Conservation (phyloP, 2,797 vertebrate species). For the Hybognathus amarus region DNA sequence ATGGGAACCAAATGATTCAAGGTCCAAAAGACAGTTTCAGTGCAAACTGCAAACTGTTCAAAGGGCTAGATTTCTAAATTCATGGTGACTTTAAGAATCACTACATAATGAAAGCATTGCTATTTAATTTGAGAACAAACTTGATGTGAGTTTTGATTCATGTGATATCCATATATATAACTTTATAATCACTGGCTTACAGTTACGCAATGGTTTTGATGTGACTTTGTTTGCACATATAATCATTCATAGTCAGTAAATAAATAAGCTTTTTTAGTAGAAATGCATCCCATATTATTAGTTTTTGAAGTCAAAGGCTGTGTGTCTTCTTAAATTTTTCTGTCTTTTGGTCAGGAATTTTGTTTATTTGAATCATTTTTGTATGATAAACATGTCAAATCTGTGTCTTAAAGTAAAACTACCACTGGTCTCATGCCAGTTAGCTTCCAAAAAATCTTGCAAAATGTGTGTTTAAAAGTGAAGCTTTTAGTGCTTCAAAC, state of each 20-base stretch:
- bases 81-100: neutral
- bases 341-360: neutral
- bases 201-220: too few relatives aligned
- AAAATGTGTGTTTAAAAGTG: neutral
- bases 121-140: neutral
- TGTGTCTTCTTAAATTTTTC: neutral
- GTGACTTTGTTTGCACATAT: too few relatives aligned
- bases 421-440: neutral
- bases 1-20: too few relatives aligned
- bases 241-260: neutral
- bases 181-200: too few relatives aligned
- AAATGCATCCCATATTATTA: neutral
- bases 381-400: neutral
- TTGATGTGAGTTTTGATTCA: too few relatives aligned
- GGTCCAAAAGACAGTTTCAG: too few relatives aligned
- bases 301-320: neutral
- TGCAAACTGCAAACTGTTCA: too few relatives aligned
- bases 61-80: neutral
- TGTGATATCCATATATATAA: too few relatives aligned
- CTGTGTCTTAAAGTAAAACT: neutral
- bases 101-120: neutral
- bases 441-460: neutral
- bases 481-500: constrained; percentile 3
- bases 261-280: neutral
- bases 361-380: neutral